Evolutionary conservation across 2,888 invertebrate genomes (phyloP), one percentile per base, ranked within the genome.

Genomic region (Dermolepida albohirtum): DNA sequence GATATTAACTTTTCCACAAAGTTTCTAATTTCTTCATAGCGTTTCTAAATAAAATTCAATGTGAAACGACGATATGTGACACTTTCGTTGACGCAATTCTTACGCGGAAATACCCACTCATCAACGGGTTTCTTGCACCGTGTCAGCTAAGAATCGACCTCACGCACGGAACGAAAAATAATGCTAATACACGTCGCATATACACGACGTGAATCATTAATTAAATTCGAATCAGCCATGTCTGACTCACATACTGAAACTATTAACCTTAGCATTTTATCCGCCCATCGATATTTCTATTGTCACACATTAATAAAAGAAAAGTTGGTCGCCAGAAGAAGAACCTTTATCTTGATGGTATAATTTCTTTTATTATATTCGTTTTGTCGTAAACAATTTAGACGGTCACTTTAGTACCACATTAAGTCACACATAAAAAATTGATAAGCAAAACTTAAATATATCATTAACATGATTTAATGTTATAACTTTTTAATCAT

Each of bases 191-290:
- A 34, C 47, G 47, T 59, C 43, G 65, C 54, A 54, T 65, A 52
- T 14, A 54, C 51, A 22, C 34, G 54, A 62, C 50, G 52, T 67
- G 66, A 67, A 67, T 67, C 66, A 67, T 59, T 67, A 67, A 67
- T 67, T 62, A 67, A 59, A 62, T 43, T 43, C 57, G 51, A 67
- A 51, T 67, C 59, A 59, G 49, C 66, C 39, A 65, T 29, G 50
- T 50, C 57, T 67, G 66, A 67, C 41, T 67, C 66, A 67, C 51
- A 34, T 34, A 59, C 51, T 34, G 22, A 29, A 66, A 57, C 55
- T 57, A 57, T 57, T 55, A 49, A 57, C 55, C 49, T 57, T 62
- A 54, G 17, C 54, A 39, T 40, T 54, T 40, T 40, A 49, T 47
- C 47, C 17, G 34, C 59, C 47, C 59, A 47, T 29, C 47, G 59